A percentile compares a stretch with the other conserved stretches of the same genome.
Conservation (phyloP, 2,113 vertebrate genomes). For the Oreochromis niloticus region DNA sequence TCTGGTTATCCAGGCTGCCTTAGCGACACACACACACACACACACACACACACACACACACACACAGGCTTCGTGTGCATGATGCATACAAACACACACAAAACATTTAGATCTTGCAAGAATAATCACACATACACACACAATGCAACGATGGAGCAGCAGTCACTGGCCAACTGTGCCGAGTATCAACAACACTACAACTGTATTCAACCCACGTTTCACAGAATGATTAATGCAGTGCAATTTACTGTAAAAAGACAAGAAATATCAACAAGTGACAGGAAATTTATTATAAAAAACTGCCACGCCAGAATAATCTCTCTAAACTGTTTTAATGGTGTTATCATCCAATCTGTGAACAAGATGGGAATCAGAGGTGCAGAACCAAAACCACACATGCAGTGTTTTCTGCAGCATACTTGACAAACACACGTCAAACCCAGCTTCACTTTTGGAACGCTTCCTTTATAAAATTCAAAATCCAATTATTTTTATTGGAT, state of each 20-base stretch:
- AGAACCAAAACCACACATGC: background rate
- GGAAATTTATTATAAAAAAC: background rate
- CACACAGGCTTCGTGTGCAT: background rate
- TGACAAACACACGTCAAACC: background rate
- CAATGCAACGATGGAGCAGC: background rate
- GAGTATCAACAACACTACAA: background rate
- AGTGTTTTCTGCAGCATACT: background rate
- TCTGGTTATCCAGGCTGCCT: slow-evolving; percentile 53
- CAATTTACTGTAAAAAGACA: background rate
- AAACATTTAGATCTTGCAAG: background rate
- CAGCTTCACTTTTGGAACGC: background rate
- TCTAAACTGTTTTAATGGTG: background rate
- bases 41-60: slow-evolving; percentile 6
- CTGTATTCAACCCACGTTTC: background rate
- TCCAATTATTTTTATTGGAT: background rate
- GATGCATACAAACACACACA: slow-evolving; percentile 36
- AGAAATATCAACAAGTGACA: background rate
- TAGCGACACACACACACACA: background rate
- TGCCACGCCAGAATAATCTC: background rate
- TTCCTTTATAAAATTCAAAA: background rate
- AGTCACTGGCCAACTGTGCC: background rate
- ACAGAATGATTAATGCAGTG: background rate
- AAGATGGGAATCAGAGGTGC: background rate
- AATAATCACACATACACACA: background rate
- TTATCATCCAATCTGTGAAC: background rate